Percentiles rank a stretch among this genome's conserved stretches.
Conservation (phyloP, 2,113 vertebrate genomes). For the Hipposideros armiger region DNA sequence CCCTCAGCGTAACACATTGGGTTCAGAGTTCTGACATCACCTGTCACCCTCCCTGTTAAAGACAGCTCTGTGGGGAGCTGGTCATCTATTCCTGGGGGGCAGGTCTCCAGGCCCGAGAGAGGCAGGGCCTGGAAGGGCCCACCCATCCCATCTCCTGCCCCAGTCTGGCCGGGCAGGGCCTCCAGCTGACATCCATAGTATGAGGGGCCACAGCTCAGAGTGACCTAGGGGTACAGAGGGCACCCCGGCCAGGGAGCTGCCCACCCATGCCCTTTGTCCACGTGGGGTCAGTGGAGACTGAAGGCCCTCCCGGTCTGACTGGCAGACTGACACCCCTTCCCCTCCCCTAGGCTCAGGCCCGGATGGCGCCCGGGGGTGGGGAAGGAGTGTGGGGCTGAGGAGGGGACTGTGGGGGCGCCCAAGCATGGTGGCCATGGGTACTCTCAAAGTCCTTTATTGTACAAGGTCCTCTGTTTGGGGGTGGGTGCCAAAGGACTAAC, state of each 20-base stretch:
- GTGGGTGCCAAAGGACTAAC: slow-evolving; percentile 83
- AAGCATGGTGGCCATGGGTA: slow-evolving; percentile 68
- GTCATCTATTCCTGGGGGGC: too few species aligned
- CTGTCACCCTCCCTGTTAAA: neutral
- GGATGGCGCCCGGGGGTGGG: neutral
- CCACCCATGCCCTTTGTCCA: fast-evolving
- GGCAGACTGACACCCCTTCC: too few species aligned
- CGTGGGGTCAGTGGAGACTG: neutral
- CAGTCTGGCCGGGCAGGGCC: neutral
- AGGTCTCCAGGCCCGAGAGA: neutral
- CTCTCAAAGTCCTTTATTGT: slow-evolving; percentile 96
- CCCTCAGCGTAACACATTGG: neutral
- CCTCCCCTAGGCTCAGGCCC: neutral
- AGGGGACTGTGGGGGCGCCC: neutral
- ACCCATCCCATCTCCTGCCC: neutral
- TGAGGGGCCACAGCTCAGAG: neutral
- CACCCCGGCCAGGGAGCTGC: neutral
- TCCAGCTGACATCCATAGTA: neutral
- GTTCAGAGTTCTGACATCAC: too few species aligned
- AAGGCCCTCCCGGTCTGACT: neutral
- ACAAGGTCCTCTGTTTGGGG: slow-evolving; percentile 92
- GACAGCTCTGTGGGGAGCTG: neutral
- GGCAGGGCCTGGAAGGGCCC: neutral
- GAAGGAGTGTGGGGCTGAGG: neutral
- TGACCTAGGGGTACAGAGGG: neutral